A percentile compares a stretch with the other conserved stretches of the same genome.
Conservation (phyloP, 2,888 invertebrate species). For the Cantharis nigra region DNA sequence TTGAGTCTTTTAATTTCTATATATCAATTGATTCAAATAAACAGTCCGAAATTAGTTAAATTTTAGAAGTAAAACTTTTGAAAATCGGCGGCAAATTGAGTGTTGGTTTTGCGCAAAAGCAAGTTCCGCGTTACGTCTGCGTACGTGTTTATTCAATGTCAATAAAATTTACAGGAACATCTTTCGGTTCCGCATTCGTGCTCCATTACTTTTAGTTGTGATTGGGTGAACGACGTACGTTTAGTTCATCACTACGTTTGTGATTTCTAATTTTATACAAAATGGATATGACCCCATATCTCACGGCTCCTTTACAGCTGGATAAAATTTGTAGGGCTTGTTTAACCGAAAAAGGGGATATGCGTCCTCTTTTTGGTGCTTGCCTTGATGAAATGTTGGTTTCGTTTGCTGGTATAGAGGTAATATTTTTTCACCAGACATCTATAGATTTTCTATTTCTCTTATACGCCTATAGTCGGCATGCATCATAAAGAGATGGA, state of each 20-base stretch:
- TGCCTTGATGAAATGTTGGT: conserved; percentile 59
- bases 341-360: conserved; percentile 55
- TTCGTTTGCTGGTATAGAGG: conserved; percentile 55
- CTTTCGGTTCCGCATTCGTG: conserved; percentile 40
- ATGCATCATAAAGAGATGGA: conserved; percentile 29
- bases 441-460: conserved; percentile 16
- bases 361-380: conserved; percentile 58
- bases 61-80: neutral
- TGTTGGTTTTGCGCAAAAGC: conserved; percentile 25
- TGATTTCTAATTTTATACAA: conserved; percentile 42
- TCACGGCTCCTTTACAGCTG: conserved; percentile 54
- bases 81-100: conserved; percentile 10
- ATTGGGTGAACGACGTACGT: conserved; percentile 41
- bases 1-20: neutral
- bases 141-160: conserved; percentile 28
- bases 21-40: neutral
- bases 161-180: conserved; percentile 32
- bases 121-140: conserved; percentile 43
- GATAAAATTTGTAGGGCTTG: conserved; percentile 58
- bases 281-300: conserved; percentile 55
- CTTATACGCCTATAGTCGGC: conserved; percentile 2
- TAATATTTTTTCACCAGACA: conserved; percentile 35
- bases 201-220: conserved; percentile 33
- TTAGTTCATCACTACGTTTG: conserved; percentile 44
- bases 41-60: neutral